Evolutionary conservation across 2,797 vertebrate genomes (phyloP).

Genomic region (Fringilla coelebs): DNA sequence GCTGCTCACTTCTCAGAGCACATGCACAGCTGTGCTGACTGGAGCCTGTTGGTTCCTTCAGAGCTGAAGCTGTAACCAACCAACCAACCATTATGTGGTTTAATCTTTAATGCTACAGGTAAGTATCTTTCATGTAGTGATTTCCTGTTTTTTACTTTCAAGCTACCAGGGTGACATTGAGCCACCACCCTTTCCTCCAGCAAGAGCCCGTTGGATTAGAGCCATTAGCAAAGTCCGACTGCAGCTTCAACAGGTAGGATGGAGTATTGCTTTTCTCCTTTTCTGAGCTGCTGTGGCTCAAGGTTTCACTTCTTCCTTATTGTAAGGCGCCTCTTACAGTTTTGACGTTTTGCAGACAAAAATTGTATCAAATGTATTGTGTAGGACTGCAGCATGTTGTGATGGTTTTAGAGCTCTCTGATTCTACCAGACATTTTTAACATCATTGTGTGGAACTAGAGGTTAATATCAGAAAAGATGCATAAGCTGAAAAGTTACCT

Average conservation of each 20-base stretch:
- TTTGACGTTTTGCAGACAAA: not conserved
- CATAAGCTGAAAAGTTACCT: not conserved
- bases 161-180: conserved; percentile 73
- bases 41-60: not conserved
- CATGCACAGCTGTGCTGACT: not conserved
- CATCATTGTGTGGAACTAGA: not conserved
- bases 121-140: not conserved
- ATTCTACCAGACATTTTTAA: not conserved
- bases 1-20: not conserved
- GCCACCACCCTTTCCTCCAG: conserved; percentile 82
- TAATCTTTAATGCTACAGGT: not conserved
- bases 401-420: not conserved
- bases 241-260: conserved; percentile 92
- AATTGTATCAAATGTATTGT: not conserved
- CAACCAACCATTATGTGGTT: not conserved
- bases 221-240: conserved; percentile 94
- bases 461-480: not conserved
- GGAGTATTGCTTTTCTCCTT: not conserved
- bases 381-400: not conserved
- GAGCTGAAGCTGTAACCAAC: not conserved
- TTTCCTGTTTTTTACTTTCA: conserved; percentile 47
- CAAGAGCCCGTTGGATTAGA: conserved; percentile 91
- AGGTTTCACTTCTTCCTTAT: not conserved
- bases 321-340: not conserved
- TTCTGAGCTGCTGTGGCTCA: not conserved